Percentiles rank a stretch among this genome's conserved stretches.
phyloP scores from a whole-genome alignment of 2,113 vertebrate genomes.

The Perca schrenkii region DNA sequence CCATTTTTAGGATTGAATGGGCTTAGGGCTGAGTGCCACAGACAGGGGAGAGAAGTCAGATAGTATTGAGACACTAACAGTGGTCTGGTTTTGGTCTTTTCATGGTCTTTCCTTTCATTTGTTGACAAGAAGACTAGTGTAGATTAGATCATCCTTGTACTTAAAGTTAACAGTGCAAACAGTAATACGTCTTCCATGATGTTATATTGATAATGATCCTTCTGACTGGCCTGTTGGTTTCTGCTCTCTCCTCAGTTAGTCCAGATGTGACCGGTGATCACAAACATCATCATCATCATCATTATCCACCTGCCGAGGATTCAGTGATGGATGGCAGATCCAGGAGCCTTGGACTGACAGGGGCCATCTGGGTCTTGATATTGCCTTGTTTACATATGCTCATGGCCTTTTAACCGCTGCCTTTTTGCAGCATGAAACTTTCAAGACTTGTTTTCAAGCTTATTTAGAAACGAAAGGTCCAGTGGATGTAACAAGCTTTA shows the following conservation, averaged over 20 bases:
- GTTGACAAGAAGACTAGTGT: neutral
- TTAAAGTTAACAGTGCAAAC: neutral
- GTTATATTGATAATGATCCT: conserved; percentile 34
- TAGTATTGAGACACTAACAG: neutral
- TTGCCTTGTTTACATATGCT: conserved; percentile 71
- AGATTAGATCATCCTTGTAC: neutral
- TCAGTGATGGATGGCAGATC: conserved; percentile 54
- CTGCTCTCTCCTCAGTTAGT: conserved; percentile 73
- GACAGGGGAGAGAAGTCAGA: neutral
- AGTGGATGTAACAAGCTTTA: conserved; percentile 31
- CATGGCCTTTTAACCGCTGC: conserved; percentile 72
- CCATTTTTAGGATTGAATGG: neutral
- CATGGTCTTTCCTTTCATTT: neutral
- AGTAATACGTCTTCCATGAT: neutral
- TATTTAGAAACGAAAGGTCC: conserved; percentile 51
- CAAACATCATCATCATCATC: conserved; percentile 72
- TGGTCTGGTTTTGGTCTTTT: neutral
- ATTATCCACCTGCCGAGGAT: conserved; percentile 69
- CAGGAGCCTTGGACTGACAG: conserved; percentile 53
- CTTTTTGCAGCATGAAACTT: conserved; percentile 56
- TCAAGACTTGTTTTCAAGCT: conserved; percentile 61
- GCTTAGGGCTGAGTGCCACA: neutral
- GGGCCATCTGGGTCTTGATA: conserved; percentile 62
- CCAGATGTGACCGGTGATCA: conserved; percentile 75
- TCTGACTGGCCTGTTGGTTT: conserved; percentile 54